Evolutionary conservation across 2,888 invertebrate genomes (phyloP).

Genomic region (Phymatocera aterrima): DNA sequence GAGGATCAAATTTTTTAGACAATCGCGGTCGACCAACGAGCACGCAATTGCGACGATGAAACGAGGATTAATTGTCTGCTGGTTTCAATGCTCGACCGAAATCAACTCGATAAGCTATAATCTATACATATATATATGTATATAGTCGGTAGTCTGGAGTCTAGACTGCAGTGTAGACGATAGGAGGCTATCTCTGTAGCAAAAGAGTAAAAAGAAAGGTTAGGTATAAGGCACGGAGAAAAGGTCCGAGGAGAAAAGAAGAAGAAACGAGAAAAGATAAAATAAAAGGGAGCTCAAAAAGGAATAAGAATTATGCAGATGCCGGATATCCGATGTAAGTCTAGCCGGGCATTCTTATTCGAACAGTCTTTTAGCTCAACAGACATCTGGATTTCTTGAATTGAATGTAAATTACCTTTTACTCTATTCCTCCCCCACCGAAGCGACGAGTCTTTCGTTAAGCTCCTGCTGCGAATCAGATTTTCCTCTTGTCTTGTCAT

Average conservation of each 20-base stretch:
- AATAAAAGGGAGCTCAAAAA: constrained; percentile 13
- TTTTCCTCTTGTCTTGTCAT: constrained; percentile 15
- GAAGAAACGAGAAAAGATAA: constrained; percentile 45
- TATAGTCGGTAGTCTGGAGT: neutral
- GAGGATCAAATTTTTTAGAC: too few species aligned
- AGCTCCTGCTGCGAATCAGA: constrained; percentile 63
- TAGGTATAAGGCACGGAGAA: constrained; percentile 36
- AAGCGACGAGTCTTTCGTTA: constrained; percentile 66
- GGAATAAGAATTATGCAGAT: constrained; percentile 65
- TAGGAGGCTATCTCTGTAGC: constrained; percentile 18
- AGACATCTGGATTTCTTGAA: constrained; percentile 67
- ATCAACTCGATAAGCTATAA: constrained; percentile 42
- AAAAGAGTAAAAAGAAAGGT: constrained; percentile 49
- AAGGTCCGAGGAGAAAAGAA: constrained; percentile 40
- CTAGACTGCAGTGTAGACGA: constrained; percentile 40
- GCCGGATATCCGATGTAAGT: constrained; percentile 60
- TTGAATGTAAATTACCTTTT: constrained; percentile 69
- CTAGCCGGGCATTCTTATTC: constrained; percentile 63
- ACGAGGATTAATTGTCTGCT: constrained; percentile 68
- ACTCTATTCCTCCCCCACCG: constrained; percentile 59
- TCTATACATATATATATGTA: too few species aligned
- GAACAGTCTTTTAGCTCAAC: constrained; percentile 61
- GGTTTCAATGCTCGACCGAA: constrained; percentile 54
- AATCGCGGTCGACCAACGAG: neutral
- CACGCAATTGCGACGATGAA: neutral